Evolutionary conservation across 2,797 vertebrate species (phyloP), one percentile per base, ranked within the genome.

Genomic region (Gallirallus australis): DNA sequence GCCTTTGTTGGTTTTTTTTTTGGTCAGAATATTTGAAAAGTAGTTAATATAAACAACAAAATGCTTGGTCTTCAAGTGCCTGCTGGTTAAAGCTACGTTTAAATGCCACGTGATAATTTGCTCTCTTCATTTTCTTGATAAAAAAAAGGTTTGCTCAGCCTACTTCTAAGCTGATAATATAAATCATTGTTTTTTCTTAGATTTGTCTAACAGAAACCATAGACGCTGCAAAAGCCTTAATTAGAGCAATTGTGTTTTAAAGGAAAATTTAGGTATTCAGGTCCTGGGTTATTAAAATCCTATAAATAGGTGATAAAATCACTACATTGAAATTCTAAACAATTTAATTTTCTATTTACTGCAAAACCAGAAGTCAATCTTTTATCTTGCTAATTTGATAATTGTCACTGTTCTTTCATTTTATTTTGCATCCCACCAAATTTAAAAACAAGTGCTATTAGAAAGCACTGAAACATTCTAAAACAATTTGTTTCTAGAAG

Each of bases 1-100:
- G 60, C n/a, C 18, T 45, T 45, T 45, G 7, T 47, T 70, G 53
- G 86, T 89, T 45, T 80, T 76, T 81, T 87, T 89, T 45, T 80
- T 76, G 63, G 53, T 88, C 90, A 94, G 86, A 94, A 64, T 92
- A 53, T 89, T 93, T 92, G 37, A 86, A 92, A 78, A 96, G 93
- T 81, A 68, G 73, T 93, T 94, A 95, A 78, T 86, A 88, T 54
- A 91, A 94, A 87, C 53, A 92, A 52, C 47, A 93, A 88, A 94
- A 75, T 81, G 27, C 63, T 80, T 17, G 4, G 7, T 82, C 27
- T 92, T 95, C 47, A 94, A 25, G 76, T 93, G n/a, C 71, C 89
- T 96, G 42, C 71, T 87, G 54, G 59, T 91, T 95, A 91, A 94
- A 86, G 17, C 68, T 63, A 52, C 45, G 50, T 89, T 70, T 82